A percentile compares a stretch with the other conserved stretches of the same genome.
These are phyloP conservation scores for Alca torda DNA, from an alignment of 2,797 vertebrate genomes.

Conservation along the genomic window DNA sequence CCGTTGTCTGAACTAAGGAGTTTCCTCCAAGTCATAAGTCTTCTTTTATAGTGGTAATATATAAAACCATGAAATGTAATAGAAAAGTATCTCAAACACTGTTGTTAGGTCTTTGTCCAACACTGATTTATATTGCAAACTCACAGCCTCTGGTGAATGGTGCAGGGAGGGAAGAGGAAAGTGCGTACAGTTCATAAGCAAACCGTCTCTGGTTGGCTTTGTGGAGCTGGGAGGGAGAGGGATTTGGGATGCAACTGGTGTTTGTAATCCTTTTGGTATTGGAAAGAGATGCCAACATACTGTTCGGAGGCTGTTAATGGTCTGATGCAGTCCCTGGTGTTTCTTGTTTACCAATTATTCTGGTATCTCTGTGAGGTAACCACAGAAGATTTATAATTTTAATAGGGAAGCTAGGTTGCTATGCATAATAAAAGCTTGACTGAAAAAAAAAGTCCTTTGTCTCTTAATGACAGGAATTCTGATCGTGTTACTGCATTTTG, in stretches of 20 bases:
- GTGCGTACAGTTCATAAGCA: not conserved
- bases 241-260: not conserved
- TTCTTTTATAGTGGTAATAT: not conserved
- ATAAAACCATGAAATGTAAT: not conserved
- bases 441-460: not conserved
- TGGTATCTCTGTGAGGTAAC: not conserved
- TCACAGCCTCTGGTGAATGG: not conserved
- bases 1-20: not conserved
- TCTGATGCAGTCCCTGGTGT: not conserved
- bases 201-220: not conserved
- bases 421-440: not conserved
- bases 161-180: not conserved
- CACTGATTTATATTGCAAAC: not conserved
- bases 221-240: not conserved
- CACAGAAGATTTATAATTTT: not conserved
- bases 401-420: not conserved
- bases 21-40: not conserved
- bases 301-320: not conserved
- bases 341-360: slow-evolving; percentile 20
- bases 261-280: not conserved
- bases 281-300: not conserved
- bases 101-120: slow-evolving; percentile 13
- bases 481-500: not conserved
- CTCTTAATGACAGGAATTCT: not conserved
- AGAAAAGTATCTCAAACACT: not conserved